Base-by-base conservation (phyloP, 2,888 invertebrate species). In the Caenorhabditis plicata region DNA sequence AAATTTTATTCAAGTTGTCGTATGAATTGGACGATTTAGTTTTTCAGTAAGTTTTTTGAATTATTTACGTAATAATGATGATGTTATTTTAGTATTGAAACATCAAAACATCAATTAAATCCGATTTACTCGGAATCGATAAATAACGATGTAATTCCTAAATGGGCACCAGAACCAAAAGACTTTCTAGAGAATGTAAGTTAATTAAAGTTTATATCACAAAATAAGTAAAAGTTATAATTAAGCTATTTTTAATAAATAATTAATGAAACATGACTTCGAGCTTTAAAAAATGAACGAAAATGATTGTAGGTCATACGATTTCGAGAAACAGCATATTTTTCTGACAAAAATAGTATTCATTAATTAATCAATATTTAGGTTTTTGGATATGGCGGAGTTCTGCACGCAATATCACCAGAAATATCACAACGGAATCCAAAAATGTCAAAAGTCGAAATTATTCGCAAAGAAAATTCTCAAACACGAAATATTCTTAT, bases 401-500 rank as follows among this genome's bases (percentile, higher is more conserved):
- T 71, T 9, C 46, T 69, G 17, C 71, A 71, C 38, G 40, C 57
- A 3, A 58, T 69, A 26, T 49, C 68, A n/a, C 68, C 68, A 11
- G 46, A 51, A 23, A 46, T 65, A 17, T 45, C 47, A 27, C 40
- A 44, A 7, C 64, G 60, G 35, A 46, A 66, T 48, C 57, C 63
- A 1, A 56, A 56, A 17, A 51, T 50, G 8, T 45, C 55, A n/a
- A 52, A 62, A 27, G 49, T 71, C n/a, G 64, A 71, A 4, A 67
- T 69, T 35, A 42, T 71, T 27, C 51, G 67, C 36, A 43, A 49
- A 23, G 54, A 40, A 38, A 33, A 52, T 4, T 43, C 63, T 26
- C 55, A 68, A 20, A 68, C 68, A 11, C 56, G 71, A 26, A 71
- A 68, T 45, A 71, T 71, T 41, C 56, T 71, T 25, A 55, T 71